Evolutionary conservation across 2,113 vertebrate species (phyloP).

Genomic region (Engystomops pustulosus): DNA sequence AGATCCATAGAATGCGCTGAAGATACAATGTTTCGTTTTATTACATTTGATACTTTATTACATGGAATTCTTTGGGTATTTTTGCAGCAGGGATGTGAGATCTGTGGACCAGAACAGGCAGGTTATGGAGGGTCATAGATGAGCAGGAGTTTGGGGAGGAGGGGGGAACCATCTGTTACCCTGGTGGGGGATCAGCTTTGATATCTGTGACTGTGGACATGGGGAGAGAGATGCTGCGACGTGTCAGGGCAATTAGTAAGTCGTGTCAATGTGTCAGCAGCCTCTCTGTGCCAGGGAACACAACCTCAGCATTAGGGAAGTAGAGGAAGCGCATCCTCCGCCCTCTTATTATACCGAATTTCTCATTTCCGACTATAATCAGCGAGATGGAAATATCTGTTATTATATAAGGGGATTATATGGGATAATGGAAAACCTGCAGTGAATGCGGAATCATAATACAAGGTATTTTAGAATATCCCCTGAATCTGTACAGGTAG

Average conservation of each 20-base stretch:
- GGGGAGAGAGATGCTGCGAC: slow-evolving; percentile 22
- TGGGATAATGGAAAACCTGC: not conserved
- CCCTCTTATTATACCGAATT: not conserved
- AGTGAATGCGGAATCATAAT: not conserved
- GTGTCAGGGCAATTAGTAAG: slow-evolving; percentile 37
- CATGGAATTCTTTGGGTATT: not conserved
- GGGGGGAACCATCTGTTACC: not conserved
- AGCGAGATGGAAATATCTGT: not conserved
- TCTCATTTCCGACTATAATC: not conserved
- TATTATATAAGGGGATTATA: not conserved
- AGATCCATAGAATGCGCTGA: not conserved
- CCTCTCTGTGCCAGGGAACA: slow-evolving; percentile 4
- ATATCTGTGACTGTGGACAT: slow-evolving; percentile 7
- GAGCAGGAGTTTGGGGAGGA: not conserved
- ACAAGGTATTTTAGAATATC: too few relatives aligned
- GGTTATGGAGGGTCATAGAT: not conserved
- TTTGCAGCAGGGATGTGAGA: too few relatives aligned
- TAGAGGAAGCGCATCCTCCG: not conserved
- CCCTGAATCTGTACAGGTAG: not conserved
- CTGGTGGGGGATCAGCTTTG: not conserved
- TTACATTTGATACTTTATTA: not conserved
- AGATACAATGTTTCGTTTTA: not conserved
- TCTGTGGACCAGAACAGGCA: not conserved
- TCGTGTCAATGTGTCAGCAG: slow-evolving; percentile 17
- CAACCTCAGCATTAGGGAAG: not conserved